A percentile compares a stretch with the other conserved stretches of the same genome.
phyloP scores from a whole-genome alignment of 1,140 invertebrate species.

The Orius laevigatus region DNA sequence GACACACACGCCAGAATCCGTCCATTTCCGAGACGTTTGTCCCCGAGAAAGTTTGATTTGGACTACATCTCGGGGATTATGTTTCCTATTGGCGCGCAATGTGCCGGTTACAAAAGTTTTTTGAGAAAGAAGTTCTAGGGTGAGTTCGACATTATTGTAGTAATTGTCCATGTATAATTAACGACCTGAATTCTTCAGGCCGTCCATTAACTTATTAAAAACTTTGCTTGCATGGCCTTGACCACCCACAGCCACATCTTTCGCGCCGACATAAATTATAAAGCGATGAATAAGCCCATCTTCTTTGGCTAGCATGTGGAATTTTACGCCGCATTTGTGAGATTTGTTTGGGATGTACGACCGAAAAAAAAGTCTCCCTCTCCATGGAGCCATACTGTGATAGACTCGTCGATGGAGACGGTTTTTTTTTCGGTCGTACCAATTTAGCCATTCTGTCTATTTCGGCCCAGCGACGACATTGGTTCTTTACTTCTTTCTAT shows the following conservation, averaged over 20 bases:
- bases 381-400: too few relatives aligned
- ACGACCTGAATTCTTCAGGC: constrained; percentile 8
- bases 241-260: constrained; percentile 11
- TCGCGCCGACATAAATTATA: constrained; percentile 18
- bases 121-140: constrained; percentile 5
- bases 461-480: too few relatives aligned
- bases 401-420: too few relatives aligned
- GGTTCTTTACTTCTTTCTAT: too few relatives aligned
- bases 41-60: background rate
- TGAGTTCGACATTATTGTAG: constrained; percentile 11
- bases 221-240: constrained; percentile 14
- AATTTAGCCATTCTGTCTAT: too few relatives aligned
- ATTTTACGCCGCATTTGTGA: too few relatives aligned
- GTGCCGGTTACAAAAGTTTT: background rate
- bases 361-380: too few relatives aligned
- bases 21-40: background rate
- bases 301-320: too few relatives aligned
- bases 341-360: too few relatives aligned
- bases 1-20: background rate
- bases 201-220: constrained; percentile 11
- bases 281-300: too few relatives aligned
- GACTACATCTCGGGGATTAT: constrained; percentile 1
- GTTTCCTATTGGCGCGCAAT: background rate
- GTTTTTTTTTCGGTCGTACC: too few relatives aligned
- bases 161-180: constrained; percentile 15